Conservation (phyloP, 2,113 vertebrate species). For the Jacana jacana region DNA sequence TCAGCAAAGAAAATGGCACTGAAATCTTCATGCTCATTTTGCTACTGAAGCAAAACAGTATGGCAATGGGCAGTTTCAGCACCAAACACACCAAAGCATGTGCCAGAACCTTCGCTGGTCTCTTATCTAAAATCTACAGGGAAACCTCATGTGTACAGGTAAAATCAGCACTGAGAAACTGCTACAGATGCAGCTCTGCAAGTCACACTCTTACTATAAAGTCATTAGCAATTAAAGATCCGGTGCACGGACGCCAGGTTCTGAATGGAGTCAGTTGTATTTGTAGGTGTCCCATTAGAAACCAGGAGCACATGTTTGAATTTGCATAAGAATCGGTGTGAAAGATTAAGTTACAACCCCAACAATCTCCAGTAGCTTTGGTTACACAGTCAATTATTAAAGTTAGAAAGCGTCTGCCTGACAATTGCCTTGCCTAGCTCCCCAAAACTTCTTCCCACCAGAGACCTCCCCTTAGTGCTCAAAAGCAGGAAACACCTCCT, state of each 20-base stretch:
- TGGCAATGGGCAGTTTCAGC: neutral
- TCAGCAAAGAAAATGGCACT: neutral
- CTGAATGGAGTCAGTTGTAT: neutral
- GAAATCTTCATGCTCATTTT: neutral
- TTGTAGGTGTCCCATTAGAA: conserved; percentile 18
- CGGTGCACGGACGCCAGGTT: fast-evolving
- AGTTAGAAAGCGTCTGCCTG: neutral
- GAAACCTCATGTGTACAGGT: neutral
- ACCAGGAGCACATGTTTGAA: neutral
- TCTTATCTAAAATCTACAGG: fast-evolving
- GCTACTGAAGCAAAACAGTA: neutral
- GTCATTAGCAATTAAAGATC: neutral
- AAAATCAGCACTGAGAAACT: neutral
- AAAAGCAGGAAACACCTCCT: neutral
- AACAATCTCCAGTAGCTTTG: conserved; percentile 1
- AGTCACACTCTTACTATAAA: neutral
- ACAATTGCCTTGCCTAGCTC: neutral
- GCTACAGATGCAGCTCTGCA: neutral
- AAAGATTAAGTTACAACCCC: conserved; percentile 35
- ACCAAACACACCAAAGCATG: neutral
- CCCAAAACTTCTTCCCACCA: neutral
- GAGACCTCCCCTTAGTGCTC: neutral
- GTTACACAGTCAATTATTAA: neutral
- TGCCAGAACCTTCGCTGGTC: neutral
- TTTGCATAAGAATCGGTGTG: conserved; percentile 54